A percentile compares a stretch with the other conserved stretches of the same genome.
Evolutionary conservation across 2,888 invertebrate genomes (phyloP).

Genomic region (Nebria brevicollis): DNA sequence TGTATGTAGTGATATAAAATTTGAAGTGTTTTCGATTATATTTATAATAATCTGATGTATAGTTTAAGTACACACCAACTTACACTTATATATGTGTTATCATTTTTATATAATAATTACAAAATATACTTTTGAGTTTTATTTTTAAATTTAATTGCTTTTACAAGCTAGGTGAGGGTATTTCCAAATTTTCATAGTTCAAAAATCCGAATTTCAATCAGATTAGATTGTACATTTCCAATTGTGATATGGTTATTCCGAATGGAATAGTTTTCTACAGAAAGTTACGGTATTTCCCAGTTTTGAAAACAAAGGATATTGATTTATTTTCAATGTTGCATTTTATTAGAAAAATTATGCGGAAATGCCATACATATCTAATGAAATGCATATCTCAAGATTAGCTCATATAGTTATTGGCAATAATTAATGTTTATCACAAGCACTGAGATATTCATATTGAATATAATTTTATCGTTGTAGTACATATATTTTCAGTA

Average conservation of each 20-base stretch:
- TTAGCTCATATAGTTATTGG: not conserved
- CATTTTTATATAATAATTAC: not conserved
- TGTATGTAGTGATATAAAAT: too few species aligned
- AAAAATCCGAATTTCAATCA: not conserved
- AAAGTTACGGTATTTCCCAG: not conserved
- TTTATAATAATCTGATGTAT: too few species aligned
- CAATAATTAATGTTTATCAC: too few species aligned
- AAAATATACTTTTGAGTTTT: not conserved
- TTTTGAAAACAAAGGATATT: not conserved
- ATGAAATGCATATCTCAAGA: not conserved
- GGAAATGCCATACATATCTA: not conserved
- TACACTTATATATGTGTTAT: not conserved
- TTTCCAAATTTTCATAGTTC: not conserved
- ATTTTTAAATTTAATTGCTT: not conserved
- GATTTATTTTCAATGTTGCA: not conserved
- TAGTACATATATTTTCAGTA: too few species aligned
- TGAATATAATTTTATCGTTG: too few species aligned
- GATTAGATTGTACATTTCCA: not conserved
- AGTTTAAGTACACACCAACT: not conserved
- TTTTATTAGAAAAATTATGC: not conserved
- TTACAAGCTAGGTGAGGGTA: not conserved
- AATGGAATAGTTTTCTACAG: not conserved
- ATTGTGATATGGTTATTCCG: not conserved
- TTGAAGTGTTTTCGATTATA: too few species aligned
- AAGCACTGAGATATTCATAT: too few species aligned